Conservation (phyloP, 2,888 invertebrate genomes). For the Zaprionus bogoriensis region DNA sequence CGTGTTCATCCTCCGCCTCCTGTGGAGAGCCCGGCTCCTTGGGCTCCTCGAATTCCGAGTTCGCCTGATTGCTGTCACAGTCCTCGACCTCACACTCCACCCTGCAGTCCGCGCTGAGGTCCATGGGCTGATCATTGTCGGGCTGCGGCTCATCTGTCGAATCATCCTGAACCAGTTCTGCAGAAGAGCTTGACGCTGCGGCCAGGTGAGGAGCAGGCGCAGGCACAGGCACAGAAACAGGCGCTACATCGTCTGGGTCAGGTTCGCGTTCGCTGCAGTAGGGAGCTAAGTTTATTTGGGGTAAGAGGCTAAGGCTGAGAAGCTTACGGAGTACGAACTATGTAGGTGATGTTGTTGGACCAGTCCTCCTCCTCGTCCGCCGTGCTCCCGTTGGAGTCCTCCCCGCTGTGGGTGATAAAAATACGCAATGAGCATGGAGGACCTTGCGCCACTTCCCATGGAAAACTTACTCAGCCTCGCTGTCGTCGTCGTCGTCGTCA, state of each 20-base stretch:
- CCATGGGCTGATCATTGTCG: not conserved
- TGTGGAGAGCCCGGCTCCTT: not conserved
- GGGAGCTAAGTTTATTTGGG: too few relatives aligned
- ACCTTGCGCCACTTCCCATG: not conserved
- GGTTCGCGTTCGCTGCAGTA: not conserved
- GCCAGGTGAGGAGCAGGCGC: too few relatives aligned
- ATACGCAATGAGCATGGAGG: not conserved
- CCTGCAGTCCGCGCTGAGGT: not conserved
- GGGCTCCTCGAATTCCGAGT: not conserved
- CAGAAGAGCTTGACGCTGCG: not conserved
- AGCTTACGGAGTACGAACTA: constrained; percentile 39
- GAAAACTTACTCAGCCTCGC: not conserved
- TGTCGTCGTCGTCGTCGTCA: not conserved
- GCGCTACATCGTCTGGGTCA: not conserved
- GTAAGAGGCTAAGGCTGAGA: too few relatives aligned
- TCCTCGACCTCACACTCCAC: not conserved
- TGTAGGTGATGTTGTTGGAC: constrained; percentile 36
- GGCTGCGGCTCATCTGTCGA: not conserved
- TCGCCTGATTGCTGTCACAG: not conserved
- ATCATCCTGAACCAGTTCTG: not conserved
- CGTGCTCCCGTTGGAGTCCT: constrained; percentile 2
- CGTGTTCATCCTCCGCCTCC: not conserved
- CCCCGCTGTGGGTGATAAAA: constrained; percentile 5
- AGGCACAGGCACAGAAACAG: not conserved
- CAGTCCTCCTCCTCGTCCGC: constrained; percentile 41